These are phyloP conservation scores for Drosophila bocki DNA, from an alignment of 1,140 invertebrate species.

Conservation along the genomic window DNA sequence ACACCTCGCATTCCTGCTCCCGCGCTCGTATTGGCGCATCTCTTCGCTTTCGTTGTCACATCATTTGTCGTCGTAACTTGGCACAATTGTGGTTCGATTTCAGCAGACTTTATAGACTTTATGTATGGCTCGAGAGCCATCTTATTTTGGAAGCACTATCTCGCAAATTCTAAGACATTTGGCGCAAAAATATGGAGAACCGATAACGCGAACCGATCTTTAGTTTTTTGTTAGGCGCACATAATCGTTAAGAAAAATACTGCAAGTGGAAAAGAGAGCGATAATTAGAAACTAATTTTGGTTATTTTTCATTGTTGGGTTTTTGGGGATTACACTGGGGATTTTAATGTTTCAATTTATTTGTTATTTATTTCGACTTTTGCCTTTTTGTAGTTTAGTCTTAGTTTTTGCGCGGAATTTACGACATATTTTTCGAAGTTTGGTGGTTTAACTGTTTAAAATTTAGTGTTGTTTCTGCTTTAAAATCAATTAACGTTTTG, in stretches of 20 bases:
- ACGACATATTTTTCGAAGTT: background rate
- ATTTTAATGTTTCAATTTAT: background rate
- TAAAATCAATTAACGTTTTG: background rate
- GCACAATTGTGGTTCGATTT: constrained; percentile 69
- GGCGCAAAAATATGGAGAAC: constrained; percentile 28
- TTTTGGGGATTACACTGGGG: background rate
- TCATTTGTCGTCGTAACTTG: constrained; percentile 44
- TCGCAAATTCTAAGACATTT: constrained; percentile 62
- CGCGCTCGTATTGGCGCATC: constrained; percentile 32
- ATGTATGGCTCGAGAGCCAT: constrained; percentile 69
- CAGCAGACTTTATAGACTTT: constrained; percentile 38
- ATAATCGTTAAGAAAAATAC: constrained; percentile 38
- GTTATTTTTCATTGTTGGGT: background rate
- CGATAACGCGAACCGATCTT: constrained; percentile 27
- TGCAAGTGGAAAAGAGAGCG: constrained; percentile 13
- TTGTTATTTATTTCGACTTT: background rate
- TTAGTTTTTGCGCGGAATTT: background rate
- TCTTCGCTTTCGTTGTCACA: constrained; percentile 40
- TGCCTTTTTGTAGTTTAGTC: too few species aligned
- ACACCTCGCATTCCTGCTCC: constrained; percentile 6
- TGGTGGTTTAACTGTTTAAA: background rate
- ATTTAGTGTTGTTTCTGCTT: background rate
- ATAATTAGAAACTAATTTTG: constrained; percentile 13
- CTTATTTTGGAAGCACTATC: constrained; percentile 56
- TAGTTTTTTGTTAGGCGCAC: constrained; percentile 45